A percentile compares a stretch with the other conserved stretches of the same genome.
These are phyloP conservation scores for Creontiades dilutus DNA, from an alignment of 2,888 invertebrate genomes.

Conservation along the genomic window DNA sequence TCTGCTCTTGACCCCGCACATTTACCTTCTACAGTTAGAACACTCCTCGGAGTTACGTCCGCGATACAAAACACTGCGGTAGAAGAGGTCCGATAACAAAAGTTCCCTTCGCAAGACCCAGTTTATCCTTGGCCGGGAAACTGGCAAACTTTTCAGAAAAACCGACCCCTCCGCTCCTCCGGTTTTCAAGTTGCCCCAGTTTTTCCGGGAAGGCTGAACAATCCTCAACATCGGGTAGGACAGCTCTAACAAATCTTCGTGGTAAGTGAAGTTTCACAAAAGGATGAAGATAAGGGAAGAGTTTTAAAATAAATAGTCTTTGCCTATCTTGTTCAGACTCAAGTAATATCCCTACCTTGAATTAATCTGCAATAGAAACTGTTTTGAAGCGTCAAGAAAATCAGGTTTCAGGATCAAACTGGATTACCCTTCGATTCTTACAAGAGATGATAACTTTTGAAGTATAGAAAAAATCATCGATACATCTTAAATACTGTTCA, in stretches of 20 bases:
- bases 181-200: conserved; percentile 15
- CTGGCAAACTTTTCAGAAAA: conserved; percentile 24
- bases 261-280: conserved; percentile 23
- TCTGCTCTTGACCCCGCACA: not conserved
- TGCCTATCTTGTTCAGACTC: not conserved
- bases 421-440: no score
- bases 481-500: no score
- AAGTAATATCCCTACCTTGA: not conserved
- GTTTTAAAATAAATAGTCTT: conserved; percentile 11
- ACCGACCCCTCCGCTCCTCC: not conserved
- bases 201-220: not conserved
- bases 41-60: not conserved
- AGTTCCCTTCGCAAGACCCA: not conserved
- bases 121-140: conserved; percentile 11
- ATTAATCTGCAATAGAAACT: conserved; percentile 13
- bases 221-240: not conserved
- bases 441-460: no score
- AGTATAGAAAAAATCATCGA: no score
- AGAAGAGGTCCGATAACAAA: conserved; percentile 30
- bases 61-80: conserved; percentile 46
- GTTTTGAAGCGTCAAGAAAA: no score
- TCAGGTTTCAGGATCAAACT: no score
- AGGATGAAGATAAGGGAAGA: conserved; percentile 24
- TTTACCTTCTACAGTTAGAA: not conserved
- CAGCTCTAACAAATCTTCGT: conserved; percentile 22